These are phyloP conservation scores for Hirundo rustica DNA, from an alignment of 2,797 vertebrate genomes.

Conservation along the genomic window DNA sequence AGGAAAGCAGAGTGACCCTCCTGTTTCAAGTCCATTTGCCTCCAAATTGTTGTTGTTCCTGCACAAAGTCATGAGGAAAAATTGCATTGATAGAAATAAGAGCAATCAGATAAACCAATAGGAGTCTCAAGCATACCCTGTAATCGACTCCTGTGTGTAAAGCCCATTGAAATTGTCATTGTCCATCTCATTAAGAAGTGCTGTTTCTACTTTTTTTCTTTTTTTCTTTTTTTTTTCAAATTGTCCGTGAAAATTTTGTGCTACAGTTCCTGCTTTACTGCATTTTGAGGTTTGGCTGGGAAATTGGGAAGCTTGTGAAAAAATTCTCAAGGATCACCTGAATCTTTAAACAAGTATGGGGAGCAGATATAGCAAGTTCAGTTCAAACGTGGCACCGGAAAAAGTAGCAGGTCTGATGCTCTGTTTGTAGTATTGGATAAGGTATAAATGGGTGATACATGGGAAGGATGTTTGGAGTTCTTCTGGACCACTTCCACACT, in stretches of 20 bases:
- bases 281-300: background rate
- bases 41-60: background rate
- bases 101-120: background rate
- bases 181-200: background rate
- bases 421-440: background rate
- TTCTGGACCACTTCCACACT: background rate
- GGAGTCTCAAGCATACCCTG: accelerated
- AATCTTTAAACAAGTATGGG: background rate
- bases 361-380: background rate
- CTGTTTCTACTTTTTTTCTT: background rate
- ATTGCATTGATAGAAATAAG: background rate
- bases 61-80: background rate
- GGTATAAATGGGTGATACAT: accelerated
- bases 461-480: background rate
- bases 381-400: background rate
- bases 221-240: background rate
- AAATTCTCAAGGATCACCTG: background rate
- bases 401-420: background rate
- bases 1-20: background rate
- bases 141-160: background rate
- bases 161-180: background rate
- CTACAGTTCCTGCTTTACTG: background rate
- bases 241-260: background rate
- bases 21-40: background rate
- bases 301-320: background rate